Evolutionary conservation across 1,140 invertebrate species (phyloP).

Genomic region (Manduca sexta): DNA sequence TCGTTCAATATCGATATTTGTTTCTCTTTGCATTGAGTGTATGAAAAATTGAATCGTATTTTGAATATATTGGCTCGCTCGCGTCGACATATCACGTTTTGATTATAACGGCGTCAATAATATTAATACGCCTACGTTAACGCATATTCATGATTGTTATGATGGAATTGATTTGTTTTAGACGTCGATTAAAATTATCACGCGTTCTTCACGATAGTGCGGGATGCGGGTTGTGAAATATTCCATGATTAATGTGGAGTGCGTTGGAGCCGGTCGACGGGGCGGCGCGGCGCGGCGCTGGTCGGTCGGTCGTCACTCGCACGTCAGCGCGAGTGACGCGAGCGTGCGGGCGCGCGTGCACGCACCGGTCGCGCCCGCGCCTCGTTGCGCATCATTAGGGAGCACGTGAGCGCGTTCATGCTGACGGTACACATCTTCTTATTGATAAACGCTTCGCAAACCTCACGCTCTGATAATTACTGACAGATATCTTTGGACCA

Average conservation of each 20-base stretch:
- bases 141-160: slow-evolving; percentile 1
- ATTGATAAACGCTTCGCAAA: too few relatives aligned
- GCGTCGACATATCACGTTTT: slow-evolving; percentile 4
- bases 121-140: neutral
- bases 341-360: neutral
- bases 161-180: neutral
- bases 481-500: too few relatives aligned
- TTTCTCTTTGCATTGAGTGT: slow-evolving; percentile 22
- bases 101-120: too few relatives aligned
- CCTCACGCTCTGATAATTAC: too few relatives aligned
- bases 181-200: slow-evolving; percentile 16
- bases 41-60: slow-evolving; percentile 18
- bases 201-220: slow-evolving; percentile 14
- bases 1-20: slow-evolving; percentile 31
- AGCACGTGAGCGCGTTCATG: slow-evolving; percentile 20
- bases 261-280: neutral
- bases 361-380: slow-evolving; percentile 29
- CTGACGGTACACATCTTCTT: too few relatives aligned
- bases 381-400: slow-evolving; percentile 21
- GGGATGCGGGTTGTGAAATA: slow-evolving; percentile 18
- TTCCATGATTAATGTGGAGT: slow-evolving; percentile 26
- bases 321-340: slow-evolving; percentile 31
- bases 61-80: slow-evolving; percentile 5
- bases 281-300: too few relatives aligned
- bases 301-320: slow-evolving; percentile 12